Base-by-base conservation (phyloP, 2,113 vertebrate species). In the Ceratotherium simum region DNA sequence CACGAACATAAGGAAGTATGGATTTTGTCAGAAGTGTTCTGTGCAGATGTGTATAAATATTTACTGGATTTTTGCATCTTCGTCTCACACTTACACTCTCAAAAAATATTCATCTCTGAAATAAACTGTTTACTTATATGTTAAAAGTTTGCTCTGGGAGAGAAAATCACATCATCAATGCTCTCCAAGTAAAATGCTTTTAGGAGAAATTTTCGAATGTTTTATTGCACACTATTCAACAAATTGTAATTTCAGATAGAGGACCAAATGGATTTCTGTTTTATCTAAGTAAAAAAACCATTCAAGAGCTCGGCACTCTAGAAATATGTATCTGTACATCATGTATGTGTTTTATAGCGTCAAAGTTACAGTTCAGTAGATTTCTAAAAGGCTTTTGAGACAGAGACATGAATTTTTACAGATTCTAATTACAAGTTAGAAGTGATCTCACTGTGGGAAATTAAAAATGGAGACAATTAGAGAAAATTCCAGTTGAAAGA, bases 391-490 rank as follows among this genome's bases (percentile, higher is more conserved):
- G 60, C 88, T 98, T 98, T 95, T 98, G 97, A 98, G 94, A 96
- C 31, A 95, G 21, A 97, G 81, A 93, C 42, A 90, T 95, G 78
- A 78, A 96, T 98, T 98, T 98, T 98, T 98, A 97, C 83, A 97
- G 90, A 97, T 98, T 97, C 88, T 98, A 96, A 98, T 98, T 98
- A 98, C 82, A 96, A 98, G 87, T 97, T 97, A 98, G 97, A 99
- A 98, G 95, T 98, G 95, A 90, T 98, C 91, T 98, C 67, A 56
- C 97, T 98, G 69, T 97, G 93, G 97, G 97, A 99, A 98, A 98
- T 99, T 98, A 98, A 99, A 98, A 98, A 98, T 98, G 72, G 97
- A 98, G 95, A 98, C 97, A 98, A 97, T 99, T 99, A 98, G 36
- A 98, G 98, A 98, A 98, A 99, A 98, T 98, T 98, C 90, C 82